phyloP scores from a whole-genome alignment of 1,140 invertebrate species.

The Theocolax elegans region DNA sequence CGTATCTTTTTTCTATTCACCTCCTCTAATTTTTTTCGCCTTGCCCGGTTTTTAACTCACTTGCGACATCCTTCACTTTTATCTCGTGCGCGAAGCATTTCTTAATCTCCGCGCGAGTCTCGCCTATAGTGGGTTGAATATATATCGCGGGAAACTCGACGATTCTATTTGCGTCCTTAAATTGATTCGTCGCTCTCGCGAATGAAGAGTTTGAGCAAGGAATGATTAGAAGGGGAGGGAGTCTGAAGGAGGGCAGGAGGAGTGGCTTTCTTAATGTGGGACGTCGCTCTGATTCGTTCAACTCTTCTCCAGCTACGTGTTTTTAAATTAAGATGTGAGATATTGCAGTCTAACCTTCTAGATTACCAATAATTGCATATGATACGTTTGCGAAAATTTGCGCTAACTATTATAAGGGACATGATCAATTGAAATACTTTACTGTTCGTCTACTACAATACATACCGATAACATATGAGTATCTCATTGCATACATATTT shows the following conservation, averaged over 20 bases:
- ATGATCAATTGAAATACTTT: too few species aligned
- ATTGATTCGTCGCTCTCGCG: slow-evolving; percentile 19
- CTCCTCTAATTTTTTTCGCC: neutral
- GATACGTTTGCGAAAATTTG: too few species aligned
- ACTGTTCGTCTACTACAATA: too few species aligned
- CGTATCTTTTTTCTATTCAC: slow-evolving; percentile 26
- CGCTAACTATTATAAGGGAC: too few species aligned
- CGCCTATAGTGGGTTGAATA: too few species aligned
- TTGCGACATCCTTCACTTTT: neutral
- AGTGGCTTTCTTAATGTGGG: slow-evolving; percentile 11
- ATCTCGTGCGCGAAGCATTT: neutral
- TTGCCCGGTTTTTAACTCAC: slow-evolving; percentile 10
- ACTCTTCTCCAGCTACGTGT: too few species aligned
- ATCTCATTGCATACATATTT: too few species aligned
- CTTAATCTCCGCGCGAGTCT: slow-evolving; percentile 21
- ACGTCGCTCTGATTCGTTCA: slow-evolving; percentile 7
- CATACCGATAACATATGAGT: too few species aligned
- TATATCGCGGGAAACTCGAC: slow-evolving; percentile 18
- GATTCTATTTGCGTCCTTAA: slow-evolving; percentile 58
- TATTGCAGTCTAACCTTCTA: too few species aligned
- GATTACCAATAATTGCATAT: too few species aligned
- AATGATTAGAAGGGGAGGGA: slow-evolving; percentile 10
- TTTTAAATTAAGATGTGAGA: too few species aligned
- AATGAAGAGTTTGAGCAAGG: neutral
- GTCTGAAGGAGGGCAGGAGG: neutral